Percentiles rank a stretch among this genome's conserved stretches.
Conservation (phyloP, 2,113 vertebrate species). For the Prunella himalayana region DNA sequence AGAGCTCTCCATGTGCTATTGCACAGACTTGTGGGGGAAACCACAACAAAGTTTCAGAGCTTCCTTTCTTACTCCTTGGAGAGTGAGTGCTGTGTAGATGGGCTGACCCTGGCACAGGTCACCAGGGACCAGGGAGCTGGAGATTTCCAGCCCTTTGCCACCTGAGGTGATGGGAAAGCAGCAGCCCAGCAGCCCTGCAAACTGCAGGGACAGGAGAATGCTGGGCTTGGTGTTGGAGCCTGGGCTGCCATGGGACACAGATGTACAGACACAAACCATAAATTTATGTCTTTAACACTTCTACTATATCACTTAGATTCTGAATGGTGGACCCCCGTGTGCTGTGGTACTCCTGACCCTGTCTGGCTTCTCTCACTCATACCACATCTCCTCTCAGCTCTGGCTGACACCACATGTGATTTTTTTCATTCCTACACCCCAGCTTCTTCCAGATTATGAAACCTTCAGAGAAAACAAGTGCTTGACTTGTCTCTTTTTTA, state of each 20-base stretch:
- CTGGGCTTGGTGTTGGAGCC: background rate
- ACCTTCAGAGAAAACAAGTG: background rate
- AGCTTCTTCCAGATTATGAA: background rate
- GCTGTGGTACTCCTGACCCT: background rate
- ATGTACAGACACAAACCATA: background rate
- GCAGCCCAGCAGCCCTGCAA: background rate
- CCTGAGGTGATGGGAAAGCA: background rate
- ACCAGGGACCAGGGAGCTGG: background rate
- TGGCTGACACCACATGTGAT: background rate
- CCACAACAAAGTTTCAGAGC: background rate
- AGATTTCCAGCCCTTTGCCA: background rate
- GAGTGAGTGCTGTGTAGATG: background rate
- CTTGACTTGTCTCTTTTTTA: background rate
- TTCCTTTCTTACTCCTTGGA: background rate
- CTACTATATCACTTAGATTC: background rate
- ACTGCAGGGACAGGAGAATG: accelerated
- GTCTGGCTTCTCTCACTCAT: background rate
- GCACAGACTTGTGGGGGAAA: background rate
- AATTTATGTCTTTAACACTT: background rate
- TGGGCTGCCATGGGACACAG: background rate
- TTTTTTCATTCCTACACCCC: background rate
- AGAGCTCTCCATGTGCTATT: background rate
- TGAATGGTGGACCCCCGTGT: accelerated
- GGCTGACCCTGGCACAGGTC: background rate
- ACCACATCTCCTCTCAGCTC: background rate